Conservation (phyloP, 2,113 vertebrate species). For the Sander lucioperca region DNA sequence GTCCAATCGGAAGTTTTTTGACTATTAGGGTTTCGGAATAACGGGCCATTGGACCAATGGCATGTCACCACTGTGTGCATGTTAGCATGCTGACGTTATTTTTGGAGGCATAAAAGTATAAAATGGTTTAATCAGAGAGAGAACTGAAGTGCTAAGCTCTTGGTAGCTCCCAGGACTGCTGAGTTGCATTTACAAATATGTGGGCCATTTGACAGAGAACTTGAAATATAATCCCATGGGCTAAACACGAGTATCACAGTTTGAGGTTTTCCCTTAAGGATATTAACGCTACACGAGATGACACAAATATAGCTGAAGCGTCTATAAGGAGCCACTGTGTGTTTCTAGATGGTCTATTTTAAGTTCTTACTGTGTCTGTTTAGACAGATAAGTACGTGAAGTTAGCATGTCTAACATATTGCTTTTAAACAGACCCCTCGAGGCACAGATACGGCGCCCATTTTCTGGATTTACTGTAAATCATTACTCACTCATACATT, state of each 20-base stretch:
- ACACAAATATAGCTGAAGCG: conserved; percentile 32
- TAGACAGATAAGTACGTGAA: conserved; percentile 19
- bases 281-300: conserved; percentile 36
- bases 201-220: background rate
- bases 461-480: conserved; percentile 49
- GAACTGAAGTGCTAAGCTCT: background rate
- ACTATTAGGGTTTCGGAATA: too few species aligned
- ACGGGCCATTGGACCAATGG: too few species aligned
- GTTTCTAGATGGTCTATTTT: conserved; percentile 35
- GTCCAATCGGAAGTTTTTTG: too few species aligned
- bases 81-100: background rate
- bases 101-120: background rate
- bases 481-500: conserved; percentile 40
- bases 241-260: conserved; percentile 50
- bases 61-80: background rate
- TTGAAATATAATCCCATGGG: conserved; percentile 57
- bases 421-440: conserved; percentile 17
- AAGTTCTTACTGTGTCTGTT: conserved; percentile 13
- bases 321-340: conserved; percentile 18
- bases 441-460: conserved; percentile 14
- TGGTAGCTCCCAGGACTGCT: background rate
- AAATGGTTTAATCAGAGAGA: background rate
- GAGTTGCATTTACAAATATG: conserved; percentile 5
- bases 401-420: conserved; percentile 25
- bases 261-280: conserved; percentile 39